Base-by-base conservation (phyloP, 2,888 invertebrate genomes). In the Nemotelus nigrinus region DNA sequence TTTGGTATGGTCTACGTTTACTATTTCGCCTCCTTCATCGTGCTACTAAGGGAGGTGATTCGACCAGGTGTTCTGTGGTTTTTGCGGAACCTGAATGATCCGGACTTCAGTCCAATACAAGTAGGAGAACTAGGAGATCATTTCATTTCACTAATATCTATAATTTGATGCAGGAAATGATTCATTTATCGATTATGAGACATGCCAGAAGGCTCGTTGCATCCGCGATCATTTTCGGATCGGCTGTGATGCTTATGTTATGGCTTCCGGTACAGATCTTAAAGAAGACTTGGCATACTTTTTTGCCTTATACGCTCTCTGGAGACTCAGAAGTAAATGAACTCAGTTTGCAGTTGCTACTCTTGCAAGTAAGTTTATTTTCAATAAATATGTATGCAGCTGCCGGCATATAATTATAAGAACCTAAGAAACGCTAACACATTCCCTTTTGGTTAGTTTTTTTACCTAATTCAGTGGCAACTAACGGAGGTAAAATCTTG, bases 1-100 rank as follows among this genome's bases (percentile, higher is more conserved):
- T 96, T 98, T 5, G 99, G 99, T 78, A 99, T 99, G 98, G 95
- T 96, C 50, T 99, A 98, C 85, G 98, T 99, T 10, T 99, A 99
- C 87, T 99, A 99, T 88, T 99, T 99, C 85, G 99, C 99, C 5
- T 98, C 98, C 0, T 99, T 97, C 85, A 95, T 99, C 63, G 89
- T 97, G 39, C 89, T 99, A 2, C 87, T 99, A 44, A 89, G 99
- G 75, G 99, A 99, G 88, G 96, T 98, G 0, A 86, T 99, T 55
- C 90, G 99, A 75, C 99, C 99, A 0, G 99, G 99, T 0, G 98
- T 99, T 0, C 89, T 99, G 2, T 99, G 99, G 99, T 99, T 99
- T 87, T 89, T 99, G 82, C 91, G 98, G 81, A 99, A 99, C 86
- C 90, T 99, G 78, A 99, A 99, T 87, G 99, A 99, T 88, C 99